Evolutionary conservation across 2,113 vertebrate genomes (phyloP), one percentile per base, ranked within the genome.

Genomic region (Pseudopodoces humilis): DNA sequence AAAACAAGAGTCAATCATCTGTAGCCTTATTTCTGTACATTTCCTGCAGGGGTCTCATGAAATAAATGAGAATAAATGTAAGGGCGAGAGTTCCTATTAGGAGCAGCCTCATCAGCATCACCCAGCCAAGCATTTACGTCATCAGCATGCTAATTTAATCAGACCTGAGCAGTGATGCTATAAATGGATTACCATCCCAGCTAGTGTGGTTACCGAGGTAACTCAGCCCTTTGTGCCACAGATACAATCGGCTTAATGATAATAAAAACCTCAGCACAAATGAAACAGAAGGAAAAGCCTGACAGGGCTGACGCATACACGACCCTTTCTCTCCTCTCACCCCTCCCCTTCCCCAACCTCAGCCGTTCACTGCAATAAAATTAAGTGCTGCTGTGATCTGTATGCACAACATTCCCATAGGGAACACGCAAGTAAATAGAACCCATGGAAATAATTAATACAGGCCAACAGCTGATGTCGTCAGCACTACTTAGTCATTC

Each of bases 121-220:
- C 97, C 96, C 86, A 92, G 74, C 91, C 94, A 95, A 94, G 97
- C 88, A 92, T 92, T 90, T 65, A 94, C 84, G 64, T 97, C 97
- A 97, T 94, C 94, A 94, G 95, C 95, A 94, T 79, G 89, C 94
- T 97, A 97, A 97, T 97, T 97, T 97, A 98, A 98, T 98, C 96
- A 97, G 96, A 97, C 92, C 92, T 70, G 87, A 96, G 92, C 78
- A 56, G 92, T 83, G 68, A 93, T 95, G 86, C 96, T 97, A 97
- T 96, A 97, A 96, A 95, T 96, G 97, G 97, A 97, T 95, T 97
- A 96, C 81, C 97, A 96, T 95, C 94, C 95, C 88, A 97, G 96
- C 96, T 91, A 95, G 94, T 95, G 91, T 92, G 91, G 98, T 98
- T 98, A 97, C 98, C 97, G 97, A 95, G 98, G 98, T 96, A 98